A percentile compares a stretch with the other conserved stretches of the same genome.
These are phyloP conservation scores for Holothuria scabra DNA, from an alignment of 53 echinoderm and acorn worm genomes.

Conservation along the genomic window DNA sequence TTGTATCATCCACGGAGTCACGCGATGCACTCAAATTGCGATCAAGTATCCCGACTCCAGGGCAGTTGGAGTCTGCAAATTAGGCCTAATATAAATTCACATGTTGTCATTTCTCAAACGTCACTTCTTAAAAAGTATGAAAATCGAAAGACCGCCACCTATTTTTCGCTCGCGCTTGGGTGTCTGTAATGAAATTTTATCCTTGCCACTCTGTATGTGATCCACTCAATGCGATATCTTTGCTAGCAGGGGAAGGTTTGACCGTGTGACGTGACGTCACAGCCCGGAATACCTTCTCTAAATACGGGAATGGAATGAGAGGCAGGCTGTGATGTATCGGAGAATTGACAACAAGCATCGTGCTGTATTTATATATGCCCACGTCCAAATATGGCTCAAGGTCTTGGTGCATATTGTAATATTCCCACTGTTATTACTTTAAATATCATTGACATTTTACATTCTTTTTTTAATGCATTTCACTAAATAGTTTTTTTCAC, in stretches of 20 bases:
- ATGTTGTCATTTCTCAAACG: too few species aligned
- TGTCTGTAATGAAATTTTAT: slow-evolving; percentile 27
- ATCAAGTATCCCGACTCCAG: too few species aligned
- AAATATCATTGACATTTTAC: too few species aligned
- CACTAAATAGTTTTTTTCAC: too few species aligned
- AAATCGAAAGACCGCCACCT: slow-evolving; percentile 14
- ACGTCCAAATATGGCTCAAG: slow-evolving; percentile 93
- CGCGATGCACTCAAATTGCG: too few species aligned
- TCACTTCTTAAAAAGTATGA: too few species aligned
- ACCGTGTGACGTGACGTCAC: slow-evolving; percentile 83
- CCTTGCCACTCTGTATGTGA: slow-evolving; percentile 43
- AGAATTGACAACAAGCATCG: slow-evolving; percentile 47
- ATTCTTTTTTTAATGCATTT: too few species aligned
- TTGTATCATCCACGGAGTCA: too few species aligned
- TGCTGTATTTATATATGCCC: slow-evolving; percentile 55
- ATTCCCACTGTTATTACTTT: slow-evolving; percentile 22
- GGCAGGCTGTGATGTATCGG: slow-evolving; percentile 51
- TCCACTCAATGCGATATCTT: slow-evolving; percentile 60
- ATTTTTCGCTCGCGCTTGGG: neutral
- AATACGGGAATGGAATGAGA: slow-evolving; percentile 98
- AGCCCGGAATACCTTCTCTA: slow-evolving; percentile 98
- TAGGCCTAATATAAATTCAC: too few species aligned
- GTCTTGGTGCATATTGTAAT: slow-evolving; percentile 30
- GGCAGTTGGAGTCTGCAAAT: too few species aligned
- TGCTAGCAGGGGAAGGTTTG: slow-evolving; percentile 53